Evolutionary conservation across 2,113 vertebrate genomes (phyloP).

Genomic region (Trichomycterus rosablanca): DNA sequence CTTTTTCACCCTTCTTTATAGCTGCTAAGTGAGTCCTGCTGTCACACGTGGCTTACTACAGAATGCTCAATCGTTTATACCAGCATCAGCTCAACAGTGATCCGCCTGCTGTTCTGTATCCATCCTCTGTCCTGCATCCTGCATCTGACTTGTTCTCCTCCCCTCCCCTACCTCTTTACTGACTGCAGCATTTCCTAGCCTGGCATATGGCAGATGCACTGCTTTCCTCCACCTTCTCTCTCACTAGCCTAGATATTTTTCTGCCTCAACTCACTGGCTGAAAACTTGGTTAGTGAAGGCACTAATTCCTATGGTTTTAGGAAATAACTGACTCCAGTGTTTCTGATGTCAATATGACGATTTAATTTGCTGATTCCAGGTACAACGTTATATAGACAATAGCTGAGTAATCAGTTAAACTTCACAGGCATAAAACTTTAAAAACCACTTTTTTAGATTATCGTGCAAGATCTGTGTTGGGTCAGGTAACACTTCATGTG

Average conservation of each 20-base stretch:
- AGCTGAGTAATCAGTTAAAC: no score
- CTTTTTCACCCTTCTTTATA: not conserved
- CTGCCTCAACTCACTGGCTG: no score
- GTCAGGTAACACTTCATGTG: no score
- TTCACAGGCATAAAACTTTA: no score
- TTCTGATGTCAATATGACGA: no score
- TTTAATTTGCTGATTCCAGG: no score
- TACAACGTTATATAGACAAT: no score
- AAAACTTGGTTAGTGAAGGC: no score
- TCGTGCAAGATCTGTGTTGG: no score
- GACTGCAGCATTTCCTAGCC: constrained; percentile 25
- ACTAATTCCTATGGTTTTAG: no score
- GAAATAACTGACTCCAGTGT: no score
- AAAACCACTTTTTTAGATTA: no score
- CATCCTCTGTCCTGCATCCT: constrained; percentile 10
- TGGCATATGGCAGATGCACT: not conserved
- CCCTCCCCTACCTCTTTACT: constrained; percentile 16
- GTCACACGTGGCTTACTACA: not conserved
- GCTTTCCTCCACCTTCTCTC: constrained; percentile 9
- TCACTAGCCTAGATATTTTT: constrained; percentile 13
- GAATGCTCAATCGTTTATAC: not conserved
- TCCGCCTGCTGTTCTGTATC: constrained; percentile 14
- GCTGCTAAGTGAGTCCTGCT: not conserved
- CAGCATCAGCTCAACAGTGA: not conserved
- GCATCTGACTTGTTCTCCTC: not conserved